These are phyloP conservation scores for Melipona beecheii DNA, from an alignment of 2,888 invertebrate species.

Conservation along the genomic window DNA sequence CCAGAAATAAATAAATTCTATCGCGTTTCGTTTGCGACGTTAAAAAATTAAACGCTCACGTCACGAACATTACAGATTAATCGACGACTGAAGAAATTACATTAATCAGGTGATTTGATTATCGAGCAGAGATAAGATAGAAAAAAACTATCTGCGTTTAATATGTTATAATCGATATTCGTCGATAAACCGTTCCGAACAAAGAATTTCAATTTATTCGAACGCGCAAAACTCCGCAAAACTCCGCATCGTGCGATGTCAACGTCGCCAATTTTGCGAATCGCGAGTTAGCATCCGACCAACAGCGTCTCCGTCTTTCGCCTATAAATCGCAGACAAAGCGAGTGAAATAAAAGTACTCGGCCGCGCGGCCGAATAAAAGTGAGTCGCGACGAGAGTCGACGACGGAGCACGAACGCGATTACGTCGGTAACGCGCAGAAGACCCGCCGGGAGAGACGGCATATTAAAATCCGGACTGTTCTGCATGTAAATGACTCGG, in stretches of 20 bases:
- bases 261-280: not conserved
- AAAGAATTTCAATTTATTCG: not conserved
- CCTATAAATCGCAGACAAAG: not conserved
- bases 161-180: not conserved
- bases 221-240: no score
- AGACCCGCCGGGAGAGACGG: not conserved
- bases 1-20: not conserved
- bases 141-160: not conserved
- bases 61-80: not conserved
- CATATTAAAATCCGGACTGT: slow-evolving; percentile 34
- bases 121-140: not conserved
- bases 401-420: not conserved
- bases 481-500: slow-evolving; percentile 40
- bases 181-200: not conserved
- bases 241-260: not conserved
- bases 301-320: not conserved
- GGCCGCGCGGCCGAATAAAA: not conserved
- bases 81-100: not conserved
- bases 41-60: no score
- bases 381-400: not conserved
- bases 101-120: not conserved
- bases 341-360: slow-evolving; percentile 6
- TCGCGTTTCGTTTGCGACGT: not conserved
- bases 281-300: not conserved
- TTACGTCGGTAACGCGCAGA: not conserved